These are phyloP conservation scores for Melipona bicolor DNA, from an alignment of 2,888 invertebrate species.

Conservation along the genomic window DNA sequence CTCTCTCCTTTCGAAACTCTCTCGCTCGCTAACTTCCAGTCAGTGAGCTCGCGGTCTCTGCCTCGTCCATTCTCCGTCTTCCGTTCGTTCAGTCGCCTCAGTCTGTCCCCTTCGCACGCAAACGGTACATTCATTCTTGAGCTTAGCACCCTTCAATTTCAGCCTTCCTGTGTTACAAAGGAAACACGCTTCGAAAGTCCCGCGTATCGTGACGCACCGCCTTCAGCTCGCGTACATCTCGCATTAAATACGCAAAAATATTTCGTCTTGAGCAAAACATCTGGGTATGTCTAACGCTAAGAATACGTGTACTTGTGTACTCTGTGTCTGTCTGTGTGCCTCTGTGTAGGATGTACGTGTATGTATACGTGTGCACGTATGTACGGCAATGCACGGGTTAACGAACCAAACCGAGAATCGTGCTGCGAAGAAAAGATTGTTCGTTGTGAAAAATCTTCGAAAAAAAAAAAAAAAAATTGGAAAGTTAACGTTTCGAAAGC, in stretches of 20 bases:
- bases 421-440: slow-evolving; percentile 12
- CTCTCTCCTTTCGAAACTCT: slow-evolving; percentile 29
- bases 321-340: too few species aligned
- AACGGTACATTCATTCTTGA: slow-evolving; percentile 67
- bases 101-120: slow-evolving; percentile 45
- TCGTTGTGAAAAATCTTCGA: slow-evolving; percentile 42
- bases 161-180: slow-evolving; percentile 77
- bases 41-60: slow-evolving; percentile 29
- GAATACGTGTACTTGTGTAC: slow-evolving; percentile 59
- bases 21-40: slow-evolving; percentile 42
- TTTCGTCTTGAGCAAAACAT: slow-evolving; percentile 78
- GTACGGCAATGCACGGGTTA: slow-evolving; percentile 28
- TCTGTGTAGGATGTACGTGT: slow-evolving; percentile 40
- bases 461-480: not conserved
- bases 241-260: slow-evolving; percentile 66
- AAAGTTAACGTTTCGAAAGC: slow-evolving; percentile 4
- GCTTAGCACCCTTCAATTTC: slow-evolving; percentile 81
- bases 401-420: slow-evolving; percentile 59
- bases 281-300: slow-evolving; percentile 73
- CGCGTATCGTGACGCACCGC: slow-evolving; percentile 63
- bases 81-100: slow-evolving; percentile 30
- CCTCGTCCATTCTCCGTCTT: slow-evolving; percentile 17
- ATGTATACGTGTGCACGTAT: slow-evolving; percentile 7
- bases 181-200: slow-evolving; percentile 71
- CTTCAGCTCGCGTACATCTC: slow-evolving; percentile 52